Evolutionary conservation across 2,888 invertebrate species (phyloP).

Genomic region (Linhomoeus sp.): DNA sequence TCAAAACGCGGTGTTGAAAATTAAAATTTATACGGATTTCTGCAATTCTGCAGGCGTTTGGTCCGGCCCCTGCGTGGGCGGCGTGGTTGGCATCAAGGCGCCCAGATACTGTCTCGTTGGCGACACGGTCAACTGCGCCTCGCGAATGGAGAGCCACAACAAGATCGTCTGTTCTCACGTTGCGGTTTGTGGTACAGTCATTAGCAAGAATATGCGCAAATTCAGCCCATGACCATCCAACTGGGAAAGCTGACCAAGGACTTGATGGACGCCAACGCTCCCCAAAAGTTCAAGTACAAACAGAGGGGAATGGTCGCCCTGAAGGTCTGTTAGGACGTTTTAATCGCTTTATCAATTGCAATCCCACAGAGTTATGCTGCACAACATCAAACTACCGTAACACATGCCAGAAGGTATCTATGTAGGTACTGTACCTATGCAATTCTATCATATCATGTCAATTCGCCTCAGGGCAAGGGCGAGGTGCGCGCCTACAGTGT

Average conservation of each 20-base stretch:
- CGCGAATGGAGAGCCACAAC: conserved; percentile 15
- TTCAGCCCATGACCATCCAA: conserved; percentile 15
- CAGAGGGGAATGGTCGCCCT: conserved; percentile 7
- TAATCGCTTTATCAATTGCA: too few species aligned
- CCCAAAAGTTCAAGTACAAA: conserved; percentile 7
- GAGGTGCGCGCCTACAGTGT: conserved; percentile 3
- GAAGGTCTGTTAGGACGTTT: conserved; percentile 5
- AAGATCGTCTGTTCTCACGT: too few species aligned
- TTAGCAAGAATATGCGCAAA: too few species aligned
- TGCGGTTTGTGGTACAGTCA: too few species aligned
- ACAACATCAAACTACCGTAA: too few species aligned
- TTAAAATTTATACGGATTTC: too few species aligned
- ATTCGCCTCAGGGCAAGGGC: conserved; percentile 4
- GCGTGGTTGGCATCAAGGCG: conserved; percentile 14
- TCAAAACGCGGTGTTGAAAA: too few species aligned
- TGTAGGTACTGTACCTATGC: too few species aligned
- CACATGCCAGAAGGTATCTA: too few species aligned
- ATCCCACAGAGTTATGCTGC: too few species aligned
- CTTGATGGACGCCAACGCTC: conserved; percentile 11
- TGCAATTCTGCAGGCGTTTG: background rate
- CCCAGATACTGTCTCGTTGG: conserved; percentile 18
- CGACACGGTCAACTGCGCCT: conserved; percentile 16
- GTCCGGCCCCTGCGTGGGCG: conserved; percentile 10
- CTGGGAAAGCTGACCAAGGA: conserved; percentile 12
- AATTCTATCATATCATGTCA: too few species aligned